A percentile compares a stretch with the other conserved stretches of the same genome.
Conservation (phyloP, 2,888 invertebrate species). For the Drosophila picticornis region DNA sequence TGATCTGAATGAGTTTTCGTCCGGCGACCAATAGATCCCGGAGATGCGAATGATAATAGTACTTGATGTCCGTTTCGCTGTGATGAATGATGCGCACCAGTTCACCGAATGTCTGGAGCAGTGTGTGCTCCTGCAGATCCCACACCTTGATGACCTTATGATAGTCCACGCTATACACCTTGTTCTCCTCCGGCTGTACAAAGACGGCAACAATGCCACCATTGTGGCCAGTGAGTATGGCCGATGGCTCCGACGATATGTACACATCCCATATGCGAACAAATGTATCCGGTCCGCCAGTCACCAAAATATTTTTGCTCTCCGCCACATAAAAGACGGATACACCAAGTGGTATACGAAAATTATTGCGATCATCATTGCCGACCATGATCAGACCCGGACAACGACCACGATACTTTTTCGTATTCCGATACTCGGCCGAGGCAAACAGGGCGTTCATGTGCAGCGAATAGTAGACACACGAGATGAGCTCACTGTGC, state of each 20-base stretch:
- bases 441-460: constrained; percentile 90
- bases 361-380: constrained; percentile 75
- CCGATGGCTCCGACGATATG: constrained; percentile 88
- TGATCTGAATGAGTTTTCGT: constrained; percentile 88
- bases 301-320: constrained; percentile 87
- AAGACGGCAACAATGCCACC: constrained; percentile 89
- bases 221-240: constrained; percentile 89
- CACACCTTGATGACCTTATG: constrained; percentile 91
- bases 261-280: constrained; percentile 93
- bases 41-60: constrained; percentile 89
- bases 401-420: constrained; percentile 82
- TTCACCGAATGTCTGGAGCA: constrained; percentile 89
- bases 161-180: constrained; percentile 90
- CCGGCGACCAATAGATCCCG: constrained; percentile 89
- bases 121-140: constrained; percentile 89
- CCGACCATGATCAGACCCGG: constrained; percentile 77
- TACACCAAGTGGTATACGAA: constrained; percentile 86
- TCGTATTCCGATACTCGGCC: constrained; percentile 86
- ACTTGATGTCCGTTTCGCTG: constrained; percentile 87
- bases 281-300: constrained; percentile 91
- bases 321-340: constrained; percentile 88
- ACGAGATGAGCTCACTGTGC: constrained; percentile 90
- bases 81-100: constrained; percentile 88
- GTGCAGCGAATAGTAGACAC: constrained; percentile 89
- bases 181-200: constrained; percentile 88